phyloP scores from a whole-genome alignment of 2,888 invertebrate genomes.

The Rhorus exstirpatorius region DNA sequence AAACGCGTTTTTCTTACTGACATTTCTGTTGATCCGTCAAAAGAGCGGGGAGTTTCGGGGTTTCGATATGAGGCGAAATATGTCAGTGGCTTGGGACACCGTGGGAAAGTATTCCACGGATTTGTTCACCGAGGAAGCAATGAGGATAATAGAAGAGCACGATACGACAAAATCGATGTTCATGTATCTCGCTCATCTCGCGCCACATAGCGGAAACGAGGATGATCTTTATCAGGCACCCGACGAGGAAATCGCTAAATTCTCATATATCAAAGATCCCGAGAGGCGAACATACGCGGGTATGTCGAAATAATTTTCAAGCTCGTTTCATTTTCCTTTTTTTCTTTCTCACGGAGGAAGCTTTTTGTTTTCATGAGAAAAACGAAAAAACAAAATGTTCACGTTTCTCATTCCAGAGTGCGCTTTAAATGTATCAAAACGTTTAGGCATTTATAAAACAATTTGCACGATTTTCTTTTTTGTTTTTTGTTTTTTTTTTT shows the following conservation, averaged over 20 bases:
- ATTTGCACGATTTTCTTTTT: no score
- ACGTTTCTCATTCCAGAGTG: no score
- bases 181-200: slow-evolving; percentile 90
- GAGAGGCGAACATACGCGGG: slow-evolving; percentile 91
- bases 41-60: slow-evolving; percentile 85
- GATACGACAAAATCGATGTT: slow-evolving; percentile 88
- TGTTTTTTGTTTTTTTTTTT: no score
- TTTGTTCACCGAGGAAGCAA: slow-evolving; percentile 90
- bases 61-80: slow-evolving; percentile 89
- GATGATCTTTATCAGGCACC: slow-evolving; percentile 91
- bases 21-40: slow-evolving; percentile 71
- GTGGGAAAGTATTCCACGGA: slow-evolving; percentile 89
- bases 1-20: no score
- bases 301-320: slow-evolving; percentile 82
- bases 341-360: no score
- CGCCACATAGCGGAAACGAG: slow-evolving; percentile 90
- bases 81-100: slow-evolving; percentile 87
- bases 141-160: slow-evolving; percentile 87
- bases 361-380: no score
- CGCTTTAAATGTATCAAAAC: no score
- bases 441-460: no score
- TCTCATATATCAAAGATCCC: slow-evolving; percentile 89
- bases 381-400: no score
- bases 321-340: no score
- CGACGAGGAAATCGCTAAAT: slow-evolving; percentile 90